Percentiles rank a stretch among this genome's conserved stretches.
Evolutionary conservation across 2,113 vertebrate species (phyloP).

Genomic region (Antechinus flavipes): DNA sequence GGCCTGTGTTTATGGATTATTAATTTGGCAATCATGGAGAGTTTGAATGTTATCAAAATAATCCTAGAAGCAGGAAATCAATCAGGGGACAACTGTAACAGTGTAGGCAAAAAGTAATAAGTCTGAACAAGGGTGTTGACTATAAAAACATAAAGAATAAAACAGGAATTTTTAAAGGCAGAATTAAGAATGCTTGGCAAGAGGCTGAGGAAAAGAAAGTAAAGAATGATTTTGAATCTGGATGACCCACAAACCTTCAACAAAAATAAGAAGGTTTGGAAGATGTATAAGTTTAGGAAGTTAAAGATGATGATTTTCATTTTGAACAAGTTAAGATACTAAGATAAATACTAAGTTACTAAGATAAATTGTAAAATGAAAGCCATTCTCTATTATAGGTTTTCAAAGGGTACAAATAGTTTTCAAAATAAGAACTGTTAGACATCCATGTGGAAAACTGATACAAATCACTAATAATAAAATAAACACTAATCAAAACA

Average conservation of each 20-base stretch:
- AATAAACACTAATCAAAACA: background rate
- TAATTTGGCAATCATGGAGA: background rate
- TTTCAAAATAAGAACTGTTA: background rate
- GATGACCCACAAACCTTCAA: background rate
- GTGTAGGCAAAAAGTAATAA: background rate
- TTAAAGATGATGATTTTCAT: background rate
- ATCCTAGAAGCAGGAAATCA: background rate
- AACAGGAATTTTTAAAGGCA: background rate
- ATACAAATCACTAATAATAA: background rate
- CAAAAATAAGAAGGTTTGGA: background rate
- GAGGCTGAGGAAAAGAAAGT: background rate
- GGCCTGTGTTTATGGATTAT: background rate
- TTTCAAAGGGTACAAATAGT: background rate
- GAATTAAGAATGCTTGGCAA: background rate
- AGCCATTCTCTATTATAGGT: background rate
- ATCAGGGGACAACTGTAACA: background rate
- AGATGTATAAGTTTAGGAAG: background rate
- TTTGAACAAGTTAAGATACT: background rate
- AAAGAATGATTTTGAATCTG: background rate
- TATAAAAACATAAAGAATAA: background rate
- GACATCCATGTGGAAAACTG: background rate
- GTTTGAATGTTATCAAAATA: background rate
- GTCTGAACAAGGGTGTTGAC: background rate
- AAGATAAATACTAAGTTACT: background rate
- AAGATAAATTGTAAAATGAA: background rate